Base-by-base conservation (phyloP, 2,113 vertebrate genomes). In the Jaculus jaculus region DNA sequence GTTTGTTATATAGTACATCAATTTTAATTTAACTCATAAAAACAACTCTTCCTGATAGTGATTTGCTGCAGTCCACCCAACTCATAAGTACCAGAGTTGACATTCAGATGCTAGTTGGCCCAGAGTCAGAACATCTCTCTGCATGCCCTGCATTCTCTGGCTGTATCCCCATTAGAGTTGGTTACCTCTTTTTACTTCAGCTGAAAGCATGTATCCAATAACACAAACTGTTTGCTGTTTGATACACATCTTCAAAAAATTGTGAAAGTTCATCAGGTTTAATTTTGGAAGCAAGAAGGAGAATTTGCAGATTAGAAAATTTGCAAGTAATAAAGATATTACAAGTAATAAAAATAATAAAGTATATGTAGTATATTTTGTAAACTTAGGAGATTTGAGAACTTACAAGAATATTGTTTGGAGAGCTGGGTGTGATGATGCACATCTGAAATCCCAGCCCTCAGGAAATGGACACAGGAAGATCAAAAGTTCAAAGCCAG, bases 21-120 rank as follows among this genome's bases (percentile, higher is more conserved):
- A 72, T 90, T 84, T 18, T 88, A 63, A 68, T 68, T 87, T 86
- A 91, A 83, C 84, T 94, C 26, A 34, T 65, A 71, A 77, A 60
- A 90, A 37, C 7, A 66, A 8, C 26, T 74, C 28, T 61, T 89
- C 30, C 26, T 87, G 28, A 78, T 87, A 61, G 28, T 88, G 37
- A n/a, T 87, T 92, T 83, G 26, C 51, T 39, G 71, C 32, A 89
- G 18, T 20, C 11, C 9, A 2, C 13, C 65, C 30, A n/a, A 7
- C 8, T 71, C 51, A 17, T 7, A 66, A 30, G 30, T 89, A 18
- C 47, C 34, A 42, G 3, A 47, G 39, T 72, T 89, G n/a, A 15
- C 9, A 93, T 78, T 95, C 63, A 81, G 58, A 73, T 2, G 8
- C 73, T 24, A 1, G 0, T 32, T 86, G 37, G 4, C 18, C 34